Percentiles rank a stretch among this genome's conserved stretches.
Conservation (phyloP, 37 sponge, comb jelly and placozoan species). For the Spongilla lacustris region DNA sequence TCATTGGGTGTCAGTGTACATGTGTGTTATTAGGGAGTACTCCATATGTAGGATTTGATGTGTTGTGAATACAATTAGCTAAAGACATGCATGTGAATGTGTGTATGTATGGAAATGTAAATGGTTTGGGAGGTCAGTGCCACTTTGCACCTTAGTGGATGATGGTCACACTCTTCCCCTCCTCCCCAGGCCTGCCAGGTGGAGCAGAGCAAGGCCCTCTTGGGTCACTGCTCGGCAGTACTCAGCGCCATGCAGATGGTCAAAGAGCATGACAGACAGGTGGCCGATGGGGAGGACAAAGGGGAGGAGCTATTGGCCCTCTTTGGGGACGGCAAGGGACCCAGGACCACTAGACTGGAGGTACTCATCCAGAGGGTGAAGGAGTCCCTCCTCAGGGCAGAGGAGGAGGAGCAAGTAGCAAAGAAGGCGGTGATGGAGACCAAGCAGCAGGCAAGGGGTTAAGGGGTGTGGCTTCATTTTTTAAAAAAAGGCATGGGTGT, state of each 20-base stretch:
- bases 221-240: conserved; percentile 58
- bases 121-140: too few species aligned
- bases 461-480: not conserved
- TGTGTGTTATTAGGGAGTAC: too few species aligned
- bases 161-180: too few species aligned
- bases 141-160: too few species aligned
- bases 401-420: conserved; percentile 56
- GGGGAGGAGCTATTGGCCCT: conserved; percentile 55
- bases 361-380: conserved; percentile 17
- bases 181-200: conserved; percentile 27
- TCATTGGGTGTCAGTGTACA: too few species aligned
- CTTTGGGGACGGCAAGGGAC: conserved; percentile 2
- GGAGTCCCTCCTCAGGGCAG: conserved; percentile 31
- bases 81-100: too few species aligned
- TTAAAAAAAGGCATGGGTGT: too few species aligned
- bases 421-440: conserved; percentile 30
- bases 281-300: conserved; percentile 53
- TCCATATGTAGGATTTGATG: too few species aligned
- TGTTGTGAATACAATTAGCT: too few species aligned
- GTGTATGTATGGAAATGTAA: too few species aligned
- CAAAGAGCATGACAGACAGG: conserved; percentile 58
- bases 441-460: conserved; percentile 31
- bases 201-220: conserved; percentile 52
- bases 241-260: conserved; percentile 68
- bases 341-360: conserved; percentile 54